Percentiles rank a stretch among this genome's conserved stretches.
phyloP scores from a whole-genome alignment of 2,888 invertebrate species.

The Mechanitis mazaeus region DNA sequence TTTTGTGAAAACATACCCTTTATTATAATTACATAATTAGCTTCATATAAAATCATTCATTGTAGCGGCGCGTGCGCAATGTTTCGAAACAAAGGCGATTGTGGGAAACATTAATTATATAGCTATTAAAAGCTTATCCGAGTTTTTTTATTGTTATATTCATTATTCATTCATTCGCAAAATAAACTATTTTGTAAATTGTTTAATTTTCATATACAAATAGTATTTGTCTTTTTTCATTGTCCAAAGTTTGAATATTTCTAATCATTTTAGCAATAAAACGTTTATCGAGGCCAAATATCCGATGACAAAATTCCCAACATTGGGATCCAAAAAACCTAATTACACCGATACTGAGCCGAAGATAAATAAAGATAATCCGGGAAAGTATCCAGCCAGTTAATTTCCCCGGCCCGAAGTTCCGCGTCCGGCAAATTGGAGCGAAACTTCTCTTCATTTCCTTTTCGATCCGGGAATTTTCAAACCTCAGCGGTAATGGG shows the following conservation, averaged over 20 bases:
- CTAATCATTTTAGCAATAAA: background rate
- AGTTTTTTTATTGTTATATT: background rate
- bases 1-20: background rate
- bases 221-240: too few relatives aligned
- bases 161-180: too few relatives aligned
- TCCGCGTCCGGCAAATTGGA: constrained; percentile 47
- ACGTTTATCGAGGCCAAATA: constrained; percentile 3
- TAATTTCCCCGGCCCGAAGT: constrained; percentile 43
- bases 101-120: background rate
- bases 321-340: constrained; percentile 33
- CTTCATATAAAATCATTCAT: background rate
- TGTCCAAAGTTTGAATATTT: too few relatives aligned
- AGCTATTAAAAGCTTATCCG: background rate
- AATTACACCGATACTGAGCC: constrained; percentile 33
- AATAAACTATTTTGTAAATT: too few relatives aligned
- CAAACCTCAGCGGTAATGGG: constrained; percentile 16
- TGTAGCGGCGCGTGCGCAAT: constrained; percentile 25
- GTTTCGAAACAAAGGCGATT: background rate
- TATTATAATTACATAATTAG: background rate
- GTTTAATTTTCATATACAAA: too few relatives aligned
- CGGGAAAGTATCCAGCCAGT: constrained; percentile 36
- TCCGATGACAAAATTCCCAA: constrained; percentile 19
- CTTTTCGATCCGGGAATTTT: constrained; percentile 27
- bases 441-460: constrained; percentile 56
- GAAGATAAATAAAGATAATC: constrained; percentile 42